Percentiles rank a stretch among this genome's conserved stretches.
Conservation (phyloP, 2,797 vertebrate genomes). For the Microtus californicus region DNA sequence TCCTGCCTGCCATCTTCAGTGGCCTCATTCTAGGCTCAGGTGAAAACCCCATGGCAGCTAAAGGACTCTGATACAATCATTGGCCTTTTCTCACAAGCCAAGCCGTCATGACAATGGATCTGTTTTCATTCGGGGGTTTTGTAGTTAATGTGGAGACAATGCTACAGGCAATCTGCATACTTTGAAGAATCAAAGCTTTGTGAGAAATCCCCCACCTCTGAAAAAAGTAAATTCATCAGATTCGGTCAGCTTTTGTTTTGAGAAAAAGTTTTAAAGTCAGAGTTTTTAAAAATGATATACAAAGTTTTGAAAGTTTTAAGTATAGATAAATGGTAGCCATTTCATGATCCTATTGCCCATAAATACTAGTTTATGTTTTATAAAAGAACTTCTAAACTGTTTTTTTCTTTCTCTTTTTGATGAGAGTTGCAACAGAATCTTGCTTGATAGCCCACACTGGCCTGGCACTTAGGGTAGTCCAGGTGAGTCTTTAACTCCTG, state of each 20-base stretch:
- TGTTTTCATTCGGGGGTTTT: background rate
- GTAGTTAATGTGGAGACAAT: background rate
- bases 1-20: background rate
- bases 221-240: background rate
- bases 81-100: background rate
- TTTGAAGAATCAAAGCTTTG: background rate
- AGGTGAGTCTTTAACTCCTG: background rate
- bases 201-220: slow-evolving; percentile 33
- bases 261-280: background rate
- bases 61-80: background rate
- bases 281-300: background rate
- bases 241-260: background rate
- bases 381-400: background rate
- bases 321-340: background rate
- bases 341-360: background rate
- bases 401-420: background rate
- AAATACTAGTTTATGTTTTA: background rate
- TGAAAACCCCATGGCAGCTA: background rate
- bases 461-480: no score
- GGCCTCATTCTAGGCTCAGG: background rate
- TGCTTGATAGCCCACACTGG: background rate
- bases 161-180: background rate
- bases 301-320: slow-evolving; percentile 45
- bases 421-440: background rate
- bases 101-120: background rate